Evolutionary conservation across 2,797 vertebrate genomes (phyloP), one percentile per base, ranked within the genome.

Genomic region (Macropus fuliginosus): DNA sequence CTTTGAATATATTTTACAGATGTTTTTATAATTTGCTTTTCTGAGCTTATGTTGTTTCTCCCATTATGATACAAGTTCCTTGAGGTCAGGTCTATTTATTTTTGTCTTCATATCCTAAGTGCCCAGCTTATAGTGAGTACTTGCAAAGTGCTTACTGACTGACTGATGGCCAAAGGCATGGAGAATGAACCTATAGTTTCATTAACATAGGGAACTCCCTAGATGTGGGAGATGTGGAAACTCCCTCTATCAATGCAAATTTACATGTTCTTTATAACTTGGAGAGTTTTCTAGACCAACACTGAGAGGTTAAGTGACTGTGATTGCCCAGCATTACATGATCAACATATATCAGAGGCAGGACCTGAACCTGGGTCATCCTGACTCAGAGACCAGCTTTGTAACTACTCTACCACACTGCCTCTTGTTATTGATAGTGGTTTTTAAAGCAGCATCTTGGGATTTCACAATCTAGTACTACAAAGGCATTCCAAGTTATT

Each of bases 391-490:
- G 24, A 10, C 10, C 40, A 87, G 74, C 18, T 87, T 46, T 87
- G 10, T 87, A 87, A 27, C 40, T 9, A 87, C 40, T 28, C 40
- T 87, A 46, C 9, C 24, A 46, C 50, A 10, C 21, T 87, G 40
- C 74, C 40, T 50, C 74, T 27, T 8, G 2, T 50, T 87, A 27
- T 12, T 50, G 40, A 18, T 27, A 50, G 40, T 87, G 40, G 21
- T 28, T 50, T 87, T 46, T 27, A 50, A 59, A 92, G 31, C 94
- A 92, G 14, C 16, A 56, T 34, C 5, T 94, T 95, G 55, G 21
- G 81, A 96, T 96, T 94, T 94, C 54, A 96, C 55, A 55, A 50
- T 92, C 93, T 81, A 29, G 90, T 28, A 93, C 28, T 95, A 52
- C 89, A 93, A 87, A 87, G 74, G 50, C 24, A 50, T 50, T 87